These are phyloP conservation scores for Tragopan temminckii DNA, from an alignment of 2,797 vertebrate genomes.

Conservation along the genomic window DNA sequence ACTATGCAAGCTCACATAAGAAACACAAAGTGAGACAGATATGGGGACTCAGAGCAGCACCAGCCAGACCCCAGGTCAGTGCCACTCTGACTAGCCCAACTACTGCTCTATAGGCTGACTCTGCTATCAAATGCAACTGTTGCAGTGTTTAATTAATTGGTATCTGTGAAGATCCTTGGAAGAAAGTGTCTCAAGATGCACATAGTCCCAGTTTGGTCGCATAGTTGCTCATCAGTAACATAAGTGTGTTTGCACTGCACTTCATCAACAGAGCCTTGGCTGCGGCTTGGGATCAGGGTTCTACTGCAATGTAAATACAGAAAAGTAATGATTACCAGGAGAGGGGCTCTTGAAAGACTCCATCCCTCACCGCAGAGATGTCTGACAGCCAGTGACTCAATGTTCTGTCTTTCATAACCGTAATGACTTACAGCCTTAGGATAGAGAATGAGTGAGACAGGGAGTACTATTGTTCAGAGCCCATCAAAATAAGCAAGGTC, in stretches of 20 bases:
- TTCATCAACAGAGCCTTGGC: not conserved
- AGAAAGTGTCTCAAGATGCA: not conserved
- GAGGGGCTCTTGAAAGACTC: constrained; percentile 32
- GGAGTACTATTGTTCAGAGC: constrained; percentile 50
- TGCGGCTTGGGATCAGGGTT: not conserved
- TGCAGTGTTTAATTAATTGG: not conserved
- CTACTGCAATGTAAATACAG: not conserved
- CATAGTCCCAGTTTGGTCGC: not conserved
- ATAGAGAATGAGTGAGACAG: constrained; percentile 41
- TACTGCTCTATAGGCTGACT: not conserved
- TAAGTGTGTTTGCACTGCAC: not conserved
- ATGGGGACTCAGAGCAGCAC: not conserved
- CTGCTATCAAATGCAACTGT: not conserved
- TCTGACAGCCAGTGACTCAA: constrained; percentile 62
- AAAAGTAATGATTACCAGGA: constrained; percentile 49
- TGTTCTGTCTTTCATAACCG: constrained; percentile 61
- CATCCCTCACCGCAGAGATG: constrained; percentile 32
- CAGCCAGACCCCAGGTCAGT: not conserved
- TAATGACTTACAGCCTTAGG: constrained; percentile 66
- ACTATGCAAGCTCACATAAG: not conserved
- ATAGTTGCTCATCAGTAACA: not conserved
- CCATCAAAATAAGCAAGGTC: constrained; percentile 70
- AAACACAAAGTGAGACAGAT: rapidly evolving
- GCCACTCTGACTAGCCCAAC: not conserved
- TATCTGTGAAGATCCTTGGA: not conserved